Percentiles rank a stretch among this genome's conserved stretches.
Evolutionary conservation across 2,113 vertebrate species (phyloP).

Genomic region (Thamnophis sirtalis): DNA sequence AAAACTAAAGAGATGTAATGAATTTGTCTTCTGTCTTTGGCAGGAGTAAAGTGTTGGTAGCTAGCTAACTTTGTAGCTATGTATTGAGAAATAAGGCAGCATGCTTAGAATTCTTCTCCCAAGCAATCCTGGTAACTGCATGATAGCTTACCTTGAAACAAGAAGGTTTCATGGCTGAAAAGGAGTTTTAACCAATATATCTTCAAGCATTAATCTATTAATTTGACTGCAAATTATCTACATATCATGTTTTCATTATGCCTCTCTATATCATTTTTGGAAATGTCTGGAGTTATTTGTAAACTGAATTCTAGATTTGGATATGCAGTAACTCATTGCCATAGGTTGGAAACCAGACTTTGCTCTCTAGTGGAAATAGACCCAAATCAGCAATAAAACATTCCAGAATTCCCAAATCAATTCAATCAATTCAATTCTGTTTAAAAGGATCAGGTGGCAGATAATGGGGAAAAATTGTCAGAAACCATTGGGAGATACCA

Average conservation of each 20-base stretch:
- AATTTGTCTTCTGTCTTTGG: neutral
- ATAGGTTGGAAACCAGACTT: neutral
- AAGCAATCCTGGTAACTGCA: neutral
- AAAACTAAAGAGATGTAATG: neutral
- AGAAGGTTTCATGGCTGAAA: neutral
- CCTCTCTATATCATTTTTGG: neutral
- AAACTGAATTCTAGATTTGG: neutral
- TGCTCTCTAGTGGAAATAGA: neutral
- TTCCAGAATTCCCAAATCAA: neutral
- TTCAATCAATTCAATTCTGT: neutral
- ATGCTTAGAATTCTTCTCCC: neutral
- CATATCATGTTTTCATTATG: neutral
- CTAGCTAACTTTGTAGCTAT: neutral
- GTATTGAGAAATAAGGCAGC: neutral
- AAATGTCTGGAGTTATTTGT: neutral
- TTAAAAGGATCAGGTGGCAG: neutral
- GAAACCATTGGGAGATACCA: neutral
- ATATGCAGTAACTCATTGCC: neutral
- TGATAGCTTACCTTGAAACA: neutral
- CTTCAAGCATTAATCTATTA: neutral
- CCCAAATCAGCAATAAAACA: neutral
- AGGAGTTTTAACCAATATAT: neutral
- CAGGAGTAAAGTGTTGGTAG: neutral
- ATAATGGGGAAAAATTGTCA: neutral
- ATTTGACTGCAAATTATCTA: neutral